A percentile compares a stretch with the other conserved stretches of the same genome.
phyloP scores from a whole-genome alignment of 2,113 vertebrate species.

The Beaufortia kweichowensis region DNA sequence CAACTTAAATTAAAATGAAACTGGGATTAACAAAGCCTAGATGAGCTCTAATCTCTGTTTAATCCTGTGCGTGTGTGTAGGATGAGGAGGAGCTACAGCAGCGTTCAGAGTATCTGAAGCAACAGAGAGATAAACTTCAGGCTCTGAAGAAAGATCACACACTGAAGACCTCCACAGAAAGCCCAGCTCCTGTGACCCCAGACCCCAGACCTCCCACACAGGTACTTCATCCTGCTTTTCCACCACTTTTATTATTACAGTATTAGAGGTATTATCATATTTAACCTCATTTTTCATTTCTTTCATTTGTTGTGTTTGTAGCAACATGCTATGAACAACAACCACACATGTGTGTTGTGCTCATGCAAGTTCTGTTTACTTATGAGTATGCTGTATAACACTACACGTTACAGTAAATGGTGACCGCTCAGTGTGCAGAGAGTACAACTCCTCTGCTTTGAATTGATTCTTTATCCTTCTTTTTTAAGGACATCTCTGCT shows the following conservation, averaged over 20 bases:
- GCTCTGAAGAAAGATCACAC: conserved; percentile 84
- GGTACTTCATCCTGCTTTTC: conserved; percentile 55
- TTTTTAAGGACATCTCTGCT: conserved; percentile 78
- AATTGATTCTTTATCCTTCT: neutral
- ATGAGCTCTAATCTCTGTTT: neutral
- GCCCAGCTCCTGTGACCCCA: conserved; percentile 62
- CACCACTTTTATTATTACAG: neutral
- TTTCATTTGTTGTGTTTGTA: too few relatives aligned
- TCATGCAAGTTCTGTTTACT: too few relatives aligned
- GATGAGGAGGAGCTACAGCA: conserved; percentile 86
- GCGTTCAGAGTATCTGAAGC: conserved; percentile 88
- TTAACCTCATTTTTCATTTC: neutral
- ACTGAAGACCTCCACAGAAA: conserved; percentile 61
- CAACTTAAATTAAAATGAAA: too few relatives aligned
- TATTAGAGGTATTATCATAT: neutral
- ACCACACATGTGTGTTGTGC: too few relatives aligned
- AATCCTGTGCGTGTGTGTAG: conserved; percentile 66
- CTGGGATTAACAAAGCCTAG: too few relatives aligned
- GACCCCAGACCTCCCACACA: conserved; percentile 61
- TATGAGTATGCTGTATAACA: too few relatives aligned
- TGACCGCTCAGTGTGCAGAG: neutral
- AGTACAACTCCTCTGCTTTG: too few relatives aligned
- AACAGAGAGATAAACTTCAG: conserved; percentile 88
- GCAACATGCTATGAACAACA: too few relatives aligned
- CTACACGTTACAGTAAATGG: too few relatives aligned